Conservation (phyloP, 2,113 vertebrate genomes). For the Osmerus eperlanus region DNA sequence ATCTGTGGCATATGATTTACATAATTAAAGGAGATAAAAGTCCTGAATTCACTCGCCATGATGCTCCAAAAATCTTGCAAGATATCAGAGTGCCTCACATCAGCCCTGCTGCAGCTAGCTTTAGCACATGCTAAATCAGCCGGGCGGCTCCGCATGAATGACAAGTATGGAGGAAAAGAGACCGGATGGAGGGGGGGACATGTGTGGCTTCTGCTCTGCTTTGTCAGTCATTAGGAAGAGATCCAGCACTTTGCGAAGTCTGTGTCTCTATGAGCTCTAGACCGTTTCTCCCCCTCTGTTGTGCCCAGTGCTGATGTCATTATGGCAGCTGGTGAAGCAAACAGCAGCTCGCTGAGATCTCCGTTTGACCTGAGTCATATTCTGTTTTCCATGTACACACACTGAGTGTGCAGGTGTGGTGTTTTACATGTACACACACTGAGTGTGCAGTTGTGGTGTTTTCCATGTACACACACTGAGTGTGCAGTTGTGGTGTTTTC, state of each 20-base stretch:
- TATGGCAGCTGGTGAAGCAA: conserved; percentile 27
- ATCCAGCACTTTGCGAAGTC: conserved; percentile 18
- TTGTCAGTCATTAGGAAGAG: conserved; percentile 36
- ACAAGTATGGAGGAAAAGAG: conserved; percentile 18
- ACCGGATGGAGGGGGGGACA: conserved; percentile 6
- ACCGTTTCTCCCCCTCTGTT: conserved; percentile 30
- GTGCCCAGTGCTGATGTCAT: conserved; percentile 39
- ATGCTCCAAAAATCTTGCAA: conserved; percentile 47
- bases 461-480: too few relatives aligned
- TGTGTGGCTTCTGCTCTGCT: conserved; percentile 29
- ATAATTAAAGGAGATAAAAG: conserved; percentile 70
- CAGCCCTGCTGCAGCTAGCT: conserved; percentile 51
- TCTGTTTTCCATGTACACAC: conserved; percentile 9
- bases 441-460: too few relatives aligned
- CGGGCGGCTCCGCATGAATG: conserved; percentile 51
- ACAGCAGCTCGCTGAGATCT: conserved; percentile 21
- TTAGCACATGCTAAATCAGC: conserved; percentile 54
- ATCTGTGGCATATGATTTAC: conserved; percentile 65
- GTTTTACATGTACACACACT: neutral
- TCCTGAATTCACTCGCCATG: conserved; percentile 56
- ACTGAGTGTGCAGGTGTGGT: conserved; percentile 18
- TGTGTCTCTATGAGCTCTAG: conserved; percentile 31
- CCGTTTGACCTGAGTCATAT: conserved; percentile 15
- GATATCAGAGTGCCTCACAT: conserved; percentile 46
- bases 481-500: too few relatives aligned